Conservation (phyloP, 2,113 vertebrate species). For the Lophius piscatorius region DNA sequence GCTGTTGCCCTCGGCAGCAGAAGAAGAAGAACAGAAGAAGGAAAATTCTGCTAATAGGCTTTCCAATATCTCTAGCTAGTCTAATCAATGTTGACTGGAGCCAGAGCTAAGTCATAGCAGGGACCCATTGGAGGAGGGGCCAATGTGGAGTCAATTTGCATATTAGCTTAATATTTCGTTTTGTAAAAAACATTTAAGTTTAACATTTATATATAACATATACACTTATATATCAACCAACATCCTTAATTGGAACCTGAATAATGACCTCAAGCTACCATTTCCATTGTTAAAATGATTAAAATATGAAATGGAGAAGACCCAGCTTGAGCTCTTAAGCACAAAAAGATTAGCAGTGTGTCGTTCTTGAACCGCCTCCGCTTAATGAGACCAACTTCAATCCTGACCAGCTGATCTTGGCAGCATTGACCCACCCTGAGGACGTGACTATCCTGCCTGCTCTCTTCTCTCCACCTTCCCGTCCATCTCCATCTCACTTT, state of each 20-base stretch:
- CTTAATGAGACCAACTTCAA: slow-evolving; percentile 52
- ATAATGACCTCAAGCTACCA: slow-evolving; percentile 13
- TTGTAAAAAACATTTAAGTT: no score
- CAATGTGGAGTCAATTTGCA: no score
- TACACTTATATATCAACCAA: slow-evolving; percentile 1
- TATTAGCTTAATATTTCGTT: no score
- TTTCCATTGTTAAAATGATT: slow-evolving; percentile 31
- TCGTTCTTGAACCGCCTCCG: slow-evolving; percentile 8
- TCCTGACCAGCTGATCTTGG: slow-evolving; percentile 47
- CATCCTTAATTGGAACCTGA: slow-evolving; percentile 5
- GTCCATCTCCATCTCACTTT: slow-evolving; percentile 3
- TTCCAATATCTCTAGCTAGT: no score
- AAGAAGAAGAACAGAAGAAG: no score
- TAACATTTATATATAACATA: no score
- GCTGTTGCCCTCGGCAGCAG: no score
- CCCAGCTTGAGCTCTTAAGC: neutral
- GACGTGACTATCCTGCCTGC: slow-evolving; percentile 27
- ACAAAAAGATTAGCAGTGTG: slow-evolving; percentile 20
- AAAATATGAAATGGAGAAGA: slow-evolving; percentile 20
- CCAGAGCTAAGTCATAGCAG: no score
- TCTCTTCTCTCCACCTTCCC: slow-evolving; percentile 10
- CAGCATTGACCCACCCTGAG: slow-evolving; percentile 36
- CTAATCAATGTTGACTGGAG: no score
- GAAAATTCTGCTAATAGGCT: no score
- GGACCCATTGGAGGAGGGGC: no score